phyloP scores from a whole-genome alignment of 2,797 vertebrate genomes.

The Buceros bicornis region DNA sequence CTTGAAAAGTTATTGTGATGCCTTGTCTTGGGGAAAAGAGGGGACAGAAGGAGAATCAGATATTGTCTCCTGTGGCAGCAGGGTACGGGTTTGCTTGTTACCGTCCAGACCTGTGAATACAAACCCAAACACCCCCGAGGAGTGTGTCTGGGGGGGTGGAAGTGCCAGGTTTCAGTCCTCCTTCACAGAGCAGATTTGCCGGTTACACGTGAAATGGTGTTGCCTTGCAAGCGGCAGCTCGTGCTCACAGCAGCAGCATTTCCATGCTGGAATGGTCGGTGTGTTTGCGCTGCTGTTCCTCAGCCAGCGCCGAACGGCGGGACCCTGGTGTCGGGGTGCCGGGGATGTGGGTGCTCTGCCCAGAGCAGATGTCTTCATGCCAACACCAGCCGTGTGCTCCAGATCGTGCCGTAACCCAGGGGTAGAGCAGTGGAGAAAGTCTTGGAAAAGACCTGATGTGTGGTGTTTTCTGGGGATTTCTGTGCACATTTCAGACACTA shows the following conservation, averaged over 20 bases:
- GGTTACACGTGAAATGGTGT: background rate
- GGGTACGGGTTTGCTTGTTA: background rate
- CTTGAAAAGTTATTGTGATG: background rate
- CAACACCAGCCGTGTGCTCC: fast-evolving
- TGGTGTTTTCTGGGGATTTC: background rate
- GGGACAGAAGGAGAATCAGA: background rate
- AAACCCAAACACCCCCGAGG: background rate
- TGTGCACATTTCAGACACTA: background rate
- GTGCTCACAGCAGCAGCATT: fast-evolving
- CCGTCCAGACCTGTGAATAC: background rate
- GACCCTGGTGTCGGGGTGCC: background rate
- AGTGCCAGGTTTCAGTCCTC: background rate
- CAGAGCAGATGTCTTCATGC: background rate
- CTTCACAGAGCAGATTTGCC: background rate
- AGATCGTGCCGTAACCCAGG: background rate
- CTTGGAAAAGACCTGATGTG: background rate
- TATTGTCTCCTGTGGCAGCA: background rate
- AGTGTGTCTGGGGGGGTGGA: background rate
- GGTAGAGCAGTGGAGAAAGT: background rate
- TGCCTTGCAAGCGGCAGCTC: background rate
- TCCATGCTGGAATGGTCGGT: background rate
- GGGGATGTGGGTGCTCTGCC: background rate
- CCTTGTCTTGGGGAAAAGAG: background rate
- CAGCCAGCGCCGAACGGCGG: fast-evolving
- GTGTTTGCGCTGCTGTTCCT: background rate